phyloP scores from a whole-genome alignment of 2,113 vertebrate species.

The Corythoichthys haematopterus region DNA sequence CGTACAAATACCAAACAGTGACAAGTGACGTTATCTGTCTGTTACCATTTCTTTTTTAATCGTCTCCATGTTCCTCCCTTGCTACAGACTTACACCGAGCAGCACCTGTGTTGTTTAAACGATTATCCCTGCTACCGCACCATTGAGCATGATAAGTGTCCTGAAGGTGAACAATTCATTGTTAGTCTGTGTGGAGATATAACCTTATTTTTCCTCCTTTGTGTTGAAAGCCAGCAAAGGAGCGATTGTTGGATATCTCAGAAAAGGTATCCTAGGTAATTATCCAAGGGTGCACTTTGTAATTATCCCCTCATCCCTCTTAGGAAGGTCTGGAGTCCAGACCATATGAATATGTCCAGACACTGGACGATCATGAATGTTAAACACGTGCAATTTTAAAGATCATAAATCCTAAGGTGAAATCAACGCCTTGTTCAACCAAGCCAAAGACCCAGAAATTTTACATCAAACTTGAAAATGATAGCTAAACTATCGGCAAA shows the following conservation, averaged over 20 bases:
- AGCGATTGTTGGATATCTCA: background rate
- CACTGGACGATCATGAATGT: too few relatives aligned
- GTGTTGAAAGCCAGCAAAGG: background rate
- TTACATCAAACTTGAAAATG: too few relatives aligned
- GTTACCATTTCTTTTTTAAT: slow-evolving; percentile 39
- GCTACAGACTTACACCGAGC: slow-evolving; percentile 23
- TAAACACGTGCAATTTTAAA: too few relatives aligned
- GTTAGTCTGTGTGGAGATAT: too few relatives aligned
- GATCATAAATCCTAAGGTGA: too few relatives aligned
- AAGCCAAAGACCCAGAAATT: too few relatives aligned
- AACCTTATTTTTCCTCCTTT: too few relatives aligned
- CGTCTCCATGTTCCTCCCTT: background rate
- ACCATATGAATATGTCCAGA: too few relatives aligned
- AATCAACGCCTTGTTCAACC: too few relatives aligned
- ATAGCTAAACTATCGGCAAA: too few relatives aligned
- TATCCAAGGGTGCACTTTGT: background rate
- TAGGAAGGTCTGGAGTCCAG: too few relatives aligned
- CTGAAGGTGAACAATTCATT: background rate
- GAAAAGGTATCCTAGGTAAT: background rate
- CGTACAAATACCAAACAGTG: slow-evolving; percentile 71
- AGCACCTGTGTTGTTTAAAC: slow-evolving; percentile 43
- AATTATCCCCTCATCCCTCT: too few relatives aligned
- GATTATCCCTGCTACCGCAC: slow-evolving; percentile 20
- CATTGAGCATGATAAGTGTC: background rate
- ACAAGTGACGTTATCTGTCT: slow-evolving; percentile 65